These are phyloP conservation scores for Sesamia nonagrioides DNA, from an alignment of 1,140 invertebrate species.

Conservation along the genomic window DNA sequence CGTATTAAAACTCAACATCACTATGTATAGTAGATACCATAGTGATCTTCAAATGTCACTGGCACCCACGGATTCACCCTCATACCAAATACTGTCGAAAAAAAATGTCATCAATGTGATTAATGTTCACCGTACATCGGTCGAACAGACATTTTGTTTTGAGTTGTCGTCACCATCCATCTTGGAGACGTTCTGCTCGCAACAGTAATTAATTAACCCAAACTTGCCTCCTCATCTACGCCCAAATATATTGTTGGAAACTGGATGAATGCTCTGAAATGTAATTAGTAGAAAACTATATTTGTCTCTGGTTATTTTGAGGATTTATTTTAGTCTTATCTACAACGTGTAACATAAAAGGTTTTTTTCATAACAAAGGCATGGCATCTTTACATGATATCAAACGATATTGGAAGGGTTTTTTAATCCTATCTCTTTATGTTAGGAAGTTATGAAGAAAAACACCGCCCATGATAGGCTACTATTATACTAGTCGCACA, in stretches of 20 bases:
- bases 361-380: no score
- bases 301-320: background rate
- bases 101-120: conserved; percentile 50
- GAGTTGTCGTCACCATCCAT: conserved; percentile 57
- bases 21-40: background rate
- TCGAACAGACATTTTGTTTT: conserved; percentile 58
- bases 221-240: conserved; percentile 52
- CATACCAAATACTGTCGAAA: background rate
- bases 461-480: no score
- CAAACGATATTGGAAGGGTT: no score
- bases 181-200: conserved; percentile 37
- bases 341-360: no score
- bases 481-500: no score
- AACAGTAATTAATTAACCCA: conserved; percentile 59
- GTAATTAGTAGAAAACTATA: conserved; percentile 42
- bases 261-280: conserved; percentile 6
- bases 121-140: conserved; percentile 42
- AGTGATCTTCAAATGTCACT: background rate
- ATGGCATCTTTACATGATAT: no score
- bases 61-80: background rate
- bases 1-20: background rate
- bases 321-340: background rate
- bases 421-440: no score
- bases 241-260: conserved; percentile 53
- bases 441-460: no score